Conservation (phyloP, 2,888 invertebrate genomes). For the Amiota minor region DNA sequence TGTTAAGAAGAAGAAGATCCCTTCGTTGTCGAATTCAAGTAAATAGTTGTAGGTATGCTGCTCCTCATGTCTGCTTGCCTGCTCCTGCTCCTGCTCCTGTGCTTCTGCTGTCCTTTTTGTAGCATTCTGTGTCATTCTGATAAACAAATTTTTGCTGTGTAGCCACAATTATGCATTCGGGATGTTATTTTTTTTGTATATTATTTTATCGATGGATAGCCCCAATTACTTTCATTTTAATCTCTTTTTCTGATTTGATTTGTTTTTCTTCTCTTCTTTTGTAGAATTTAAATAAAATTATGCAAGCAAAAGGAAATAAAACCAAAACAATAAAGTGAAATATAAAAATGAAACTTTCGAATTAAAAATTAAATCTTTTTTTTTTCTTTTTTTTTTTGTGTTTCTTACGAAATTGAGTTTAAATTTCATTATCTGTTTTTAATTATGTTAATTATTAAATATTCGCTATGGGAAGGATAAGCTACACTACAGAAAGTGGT, state of each 20-base stretch:
- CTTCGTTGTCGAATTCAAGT: slow-evolving; percentile 30
- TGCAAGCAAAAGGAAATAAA: too few species aligned
- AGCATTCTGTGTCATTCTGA: slow-evolving; percentile 36
- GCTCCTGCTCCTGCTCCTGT: neutral
- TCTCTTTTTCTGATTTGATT: neutral
- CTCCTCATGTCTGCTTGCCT: neutral
- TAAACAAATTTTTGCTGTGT: slow-evolving; percentile 34
- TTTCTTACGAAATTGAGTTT: too few species aligned
- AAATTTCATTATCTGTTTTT: too few species aligned
- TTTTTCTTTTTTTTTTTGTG: neutral
- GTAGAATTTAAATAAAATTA: too few species aligned
- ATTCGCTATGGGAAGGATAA: too few species aligned
- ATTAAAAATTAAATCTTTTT: too few species aligned
- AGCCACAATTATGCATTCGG: neutral
- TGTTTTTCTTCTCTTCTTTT: neutral
- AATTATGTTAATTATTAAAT: too few species aligned
- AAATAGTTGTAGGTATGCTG: slow-evolving; percentile 28
- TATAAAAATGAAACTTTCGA: too few species aligned
- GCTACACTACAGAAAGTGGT: too few species aligned
- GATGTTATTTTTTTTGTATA: neutral
- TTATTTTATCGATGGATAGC: slow-evolving; percentile 14
- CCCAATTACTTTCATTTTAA: slow-evolving; percentile 39
- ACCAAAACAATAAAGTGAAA: too few species aligned
- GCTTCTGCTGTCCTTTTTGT: slow-evolving; percentile 31
- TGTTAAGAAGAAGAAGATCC: neutral